These are phyloP conservation scores for Pandemis cinnamomeana DNA, from an alignment of 2,888 invertebrate genomes.

Conservation along the genomic window DNA sequence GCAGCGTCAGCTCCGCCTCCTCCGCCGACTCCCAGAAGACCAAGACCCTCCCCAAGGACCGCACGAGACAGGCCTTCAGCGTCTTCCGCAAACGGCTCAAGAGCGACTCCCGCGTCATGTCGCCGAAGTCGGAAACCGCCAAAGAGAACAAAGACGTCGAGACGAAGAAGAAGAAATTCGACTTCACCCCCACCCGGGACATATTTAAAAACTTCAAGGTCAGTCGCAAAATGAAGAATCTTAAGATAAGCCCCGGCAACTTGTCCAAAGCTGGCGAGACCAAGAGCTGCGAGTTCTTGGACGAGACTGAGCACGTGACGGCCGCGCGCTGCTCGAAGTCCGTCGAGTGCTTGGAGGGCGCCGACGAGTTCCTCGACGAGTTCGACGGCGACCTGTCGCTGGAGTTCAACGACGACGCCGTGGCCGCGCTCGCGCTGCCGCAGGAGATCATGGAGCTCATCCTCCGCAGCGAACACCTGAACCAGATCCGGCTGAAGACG, in stretches of 20 bases:
- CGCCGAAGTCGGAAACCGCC: conserved; percentile 70
- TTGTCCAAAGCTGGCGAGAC: conserved; percentile 68
- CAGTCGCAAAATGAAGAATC: conserved; percentile 72
- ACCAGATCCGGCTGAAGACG: conserved; percentile 58
- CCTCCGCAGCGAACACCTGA: conserved; percentile 60
- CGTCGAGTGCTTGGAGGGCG: conserved; percentile 70
- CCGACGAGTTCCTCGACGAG: conserved; percentile 56
- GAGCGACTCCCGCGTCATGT: conserved; percentile 76
- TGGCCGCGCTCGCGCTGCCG: conserved; percentile 66
- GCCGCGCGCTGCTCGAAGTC: conserved; percentile 72
- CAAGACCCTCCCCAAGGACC: conserved; percentile 59
- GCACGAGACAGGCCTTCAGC: conserved; percentile 62
- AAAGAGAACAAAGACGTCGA: conserved; percentile 73
- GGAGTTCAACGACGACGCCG: conserved; percentile 63
- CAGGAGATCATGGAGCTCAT: conserved; percentile 75
- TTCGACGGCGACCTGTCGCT: conserved; percentile 66
- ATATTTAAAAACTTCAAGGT: conserved; percentile 80
- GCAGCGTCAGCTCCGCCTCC: conserved; percentile 44
- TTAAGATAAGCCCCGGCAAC: conserved; percentile 62
- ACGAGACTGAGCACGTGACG: conserved; percentile 65
- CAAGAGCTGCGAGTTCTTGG: conserved; percentile 79
- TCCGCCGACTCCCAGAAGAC: conserved; percentile 40
- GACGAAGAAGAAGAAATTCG: conserved; percentile 79
- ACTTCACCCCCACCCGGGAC: conserved; percentile 77
- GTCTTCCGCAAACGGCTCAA: conserved; percentile 78